Conservation (phyloP, 1,140 invertebrate genomes). For the Drosophila virilis region DNA sequence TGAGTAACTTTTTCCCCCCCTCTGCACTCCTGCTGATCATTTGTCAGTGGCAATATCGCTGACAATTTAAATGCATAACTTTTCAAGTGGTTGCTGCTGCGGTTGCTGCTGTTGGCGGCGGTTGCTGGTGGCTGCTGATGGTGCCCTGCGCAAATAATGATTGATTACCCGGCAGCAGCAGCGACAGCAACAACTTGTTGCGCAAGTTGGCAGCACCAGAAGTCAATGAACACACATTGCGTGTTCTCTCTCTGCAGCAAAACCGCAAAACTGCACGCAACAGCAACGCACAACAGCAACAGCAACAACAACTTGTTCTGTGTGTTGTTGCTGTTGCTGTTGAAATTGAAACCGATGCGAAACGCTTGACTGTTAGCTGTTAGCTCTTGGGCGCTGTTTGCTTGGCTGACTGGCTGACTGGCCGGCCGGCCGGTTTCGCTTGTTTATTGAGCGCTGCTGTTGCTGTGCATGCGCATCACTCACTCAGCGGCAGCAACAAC, state of each 20-base stretch:
- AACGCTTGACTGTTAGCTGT: constrained; percentile 50
- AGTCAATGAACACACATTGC: constrained; percentile 82
- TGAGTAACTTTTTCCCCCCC: constrained; percentile 65
- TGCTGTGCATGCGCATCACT: constrained; percentile 64
- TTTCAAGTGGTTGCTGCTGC: constrained; percentile 39
- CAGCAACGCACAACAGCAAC: constrained; percentile 49
- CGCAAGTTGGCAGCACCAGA: constrained; percentile 63
- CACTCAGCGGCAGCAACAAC: constrained; percentile 42
- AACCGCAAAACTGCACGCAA: constrained; percentile 59
- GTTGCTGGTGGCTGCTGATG: background rate
- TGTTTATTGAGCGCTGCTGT: constrained; percentile 51
- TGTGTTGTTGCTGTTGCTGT: constrained; percentile 12
- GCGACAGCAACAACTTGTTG: constrained; percentile 67
- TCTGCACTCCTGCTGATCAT: constrained; percentile 39
- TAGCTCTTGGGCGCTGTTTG: constrained; percentile 23
- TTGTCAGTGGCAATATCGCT: constrained; percentile 74
- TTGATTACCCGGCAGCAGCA: constrained; percentile 63
- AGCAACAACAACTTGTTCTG: constrained; percentile 64
- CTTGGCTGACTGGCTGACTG: constrained; percentile 38
- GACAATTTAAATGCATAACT: constrained; percentile 81
- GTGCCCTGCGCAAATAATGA: constrained; percentile 64
- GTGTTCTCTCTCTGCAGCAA: constrained; percentile 62
- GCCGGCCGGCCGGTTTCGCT: constrained; percentile 53
- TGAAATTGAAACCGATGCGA: constrained; percentile 69
- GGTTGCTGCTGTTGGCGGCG: background rate